phyloP scores from a whole-genome alignment of 64 coral and sea anemone genomes.

The Platygyra sinensis region DNA sequence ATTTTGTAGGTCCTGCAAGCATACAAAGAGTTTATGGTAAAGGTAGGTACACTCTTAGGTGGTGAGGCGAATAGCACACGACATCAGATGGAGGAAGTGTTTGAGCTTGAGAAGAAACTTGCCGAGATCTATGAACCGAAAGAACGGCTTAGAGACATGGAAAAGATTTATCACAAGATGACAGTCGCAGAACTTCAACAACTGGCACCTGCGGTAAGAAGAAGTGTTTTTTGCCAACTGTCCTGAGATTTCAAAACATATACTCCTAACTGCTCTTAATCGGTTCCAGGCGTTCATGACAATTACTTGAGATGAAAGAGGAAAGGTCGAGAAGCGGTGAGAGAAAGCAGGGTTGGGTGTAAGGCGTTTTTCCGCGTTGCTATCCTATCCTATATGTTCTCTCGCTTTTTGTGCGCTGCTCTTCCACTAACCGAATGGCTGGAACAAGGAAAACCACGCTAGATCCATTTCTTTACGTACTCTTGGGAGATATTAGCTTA shows the following conservation, averaged over 20 bases:
- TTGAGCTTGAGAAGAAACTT: constrained; percentile 90
- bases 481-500: no score
- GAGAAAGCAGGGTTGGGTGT: no score
- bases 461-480: background rate
- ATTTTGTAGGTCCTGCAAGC: constrained; percentile 64
- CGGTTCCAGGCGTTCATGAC: no score
- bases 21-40: constrained; percentile 88
- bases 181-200: constrained; percentile 94
- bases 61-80: constrained; percentile 61
- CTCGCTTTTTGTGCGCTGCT: no score
- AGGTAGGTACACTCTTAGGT: constrained; percentile 74
- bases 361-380: no score
- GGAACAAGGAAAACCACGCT: background rate
- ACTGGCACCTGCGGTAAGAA: constrained; percentile 92
- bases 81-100: constrained; percentile 85
- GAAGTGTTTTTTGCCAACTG: background rate
- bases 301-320: background rate
- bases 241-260: background rate
- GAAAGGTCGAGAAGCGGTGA: no score
- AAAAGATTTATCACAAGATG: constrained; percentile 95
- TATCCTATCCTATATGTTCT: no score
- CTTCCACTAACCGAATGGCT: no score
- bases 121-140: constrained; percentile 95
- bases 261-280: background rate
- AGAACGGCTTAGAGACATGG: constrained; percentile 74